phyloP scores from a whole-genome alignment of 2,797 vertebrate genomes.

The Zalophus californianus region DNA sequence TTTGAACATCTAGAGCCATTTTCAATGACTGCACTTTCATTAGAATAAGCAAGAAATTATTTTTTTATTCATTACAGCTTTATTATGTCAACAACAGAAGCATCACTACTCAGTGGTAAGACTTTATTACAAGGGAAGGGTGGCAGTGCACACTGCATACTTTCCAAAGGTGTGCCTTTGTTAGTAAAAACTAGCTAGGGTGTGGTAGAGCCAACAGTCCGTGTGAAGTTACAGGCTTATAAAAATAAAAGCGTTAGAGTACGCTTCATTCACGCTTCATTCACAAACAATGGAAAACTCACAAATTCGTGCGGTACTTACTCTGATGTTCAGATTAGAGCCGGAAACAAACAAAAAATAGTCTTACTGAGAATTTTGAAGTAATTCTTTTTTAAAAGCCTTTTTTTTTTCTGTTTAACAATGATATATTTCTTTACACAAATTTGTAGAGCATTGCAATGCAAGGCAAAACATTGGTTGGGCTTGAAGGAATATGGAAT shows the following conservation, averaged over 20 bases:
- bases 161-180: constrained; percentile 72
- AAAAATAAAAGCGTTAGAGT: background rate
- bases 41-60: background rate
- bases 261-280: background rate
- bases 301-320: background rate
- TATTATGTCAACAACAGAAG: background rate
- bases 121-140: constrained; percentile 58
- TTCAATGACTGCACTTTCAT: background rate
- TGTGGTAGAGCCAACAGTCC: background rate
- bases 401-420: background rate
- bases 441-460: background rate
- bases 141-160: constrained; percentile 44
- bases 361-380: background rate
- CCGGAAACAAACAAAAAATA: background rate
- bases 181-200: background rate
- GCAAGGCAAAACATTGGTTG: constrained; percentile 50
- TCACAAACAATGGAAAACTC: constrained; percentile 38
- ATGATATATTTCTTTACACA: constrained; percentile 44
- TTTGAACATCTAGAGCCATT: background rate
- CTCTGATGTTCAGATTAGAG: background rate
- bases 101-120: background rate
- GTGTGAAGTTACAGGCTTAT: background rate
- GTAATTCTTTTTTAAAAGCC: background rate
- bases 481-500: constrained; percentile 31
- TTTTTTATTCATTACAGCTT: constrained; percentile 7